phyloP scores from a whole-genome alignment of 2,113 vertebrate genomes.

The Seriola dumerili region DNA sequence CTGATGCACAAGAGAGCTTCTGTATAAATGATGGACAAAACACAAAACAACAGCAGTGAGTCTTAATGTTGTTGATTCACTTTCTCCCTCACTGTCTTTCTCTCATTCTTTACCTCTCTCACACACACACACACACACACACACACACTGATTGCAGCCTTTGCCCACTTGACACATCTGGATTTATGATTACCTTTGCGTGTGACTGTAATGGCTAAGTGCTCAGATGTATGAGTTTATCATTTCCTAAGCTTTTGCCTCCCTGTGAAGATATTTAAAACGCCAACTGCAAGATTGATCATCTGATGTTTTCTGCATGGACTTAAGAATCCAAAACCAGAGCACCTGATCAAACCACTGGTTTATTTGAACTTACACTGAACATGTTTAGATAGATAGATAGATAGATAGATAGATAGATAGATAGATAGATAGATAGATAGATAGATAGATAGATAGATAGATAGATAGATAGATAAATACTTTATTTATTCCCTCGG shows the following conservation, averaged over 20 bases:
- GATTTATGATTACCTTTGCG: slow-evolving; percentile 25
- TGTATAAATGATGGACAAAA: slow-evolving; percentile 20
- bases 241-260: not conserved
- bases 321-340: not conserved
- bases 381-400: not conserved
- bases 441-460: too few relatives aligned
- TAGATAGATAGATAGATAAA: too few relatives aligned
- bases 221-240: not conserved
- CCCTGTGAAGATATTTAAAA: not conserved
- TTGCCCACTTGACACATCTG: slow-evolving; percentile 4
- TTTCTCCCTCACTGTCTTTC: not conserved
- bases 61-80: not conserved
- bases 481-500: too few relatives aligned
- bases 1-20: slow-evolving; percentile 1
- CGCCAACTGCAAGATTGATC: not conserved
- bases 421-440: too few relatives aligned
- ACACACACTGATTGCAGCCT: slow-evolving; percentile 4
- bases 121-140: not conserved
- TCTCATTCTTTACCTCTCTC: not conserved
- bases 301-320: not conserved
- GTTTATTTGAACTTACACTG: slow-evolving; percentile 44
- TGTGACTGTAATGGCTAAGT: not conserved
- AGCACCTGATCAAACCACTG: slow-evolving; percentile 7
- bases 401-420: too few relatives aligned
- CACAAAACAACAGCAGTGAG: not conserved